Evolutionary conservation across 1,140 invertebrate genomes (phyloP).

Genomic region (Eumeta japonica): DNA sequence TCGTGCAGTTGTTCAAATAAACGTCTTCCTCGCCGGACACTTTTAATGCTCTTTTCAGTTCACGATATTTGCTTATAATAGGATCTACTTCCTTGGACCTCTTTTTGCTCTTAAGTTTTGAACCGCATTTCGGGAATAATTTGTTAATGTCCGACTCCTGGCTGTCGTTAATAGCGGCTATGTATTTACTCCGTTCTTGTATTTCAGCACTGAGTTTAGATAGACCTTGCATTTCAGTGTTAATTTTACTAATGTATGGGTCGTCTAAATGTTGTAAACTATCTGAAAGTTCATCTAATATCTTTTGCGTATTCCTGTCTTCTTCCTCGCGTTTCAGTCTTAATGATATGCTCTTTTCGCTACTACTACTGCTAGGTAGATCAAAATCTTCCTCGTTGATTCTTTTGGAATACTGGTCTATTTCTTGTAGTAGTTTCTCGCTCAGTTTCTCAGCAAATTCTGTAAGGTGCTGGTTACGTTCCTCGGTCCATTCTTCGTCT

Average conservation of each 20-base stretch:
- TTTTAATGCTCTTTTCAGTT: slow-evolving; percentile 48
- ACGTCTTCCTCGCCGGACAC: slow-evolving; percentile 50
- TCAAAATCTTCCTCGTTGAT: slow-evolving; percentile 57
- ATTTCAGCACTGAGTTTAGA: slow-evolving; percentile 61
- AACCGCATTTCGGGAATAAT: slow-evolving; percentile 48
- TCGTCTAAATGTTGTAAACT: slow-evolving; percentile 59
- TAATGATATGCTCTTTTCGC: slow-evolving; percentile 47
- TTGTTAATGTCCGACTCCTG: slow-evolving; percentile 47
- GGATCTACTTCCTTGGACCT: slow-evolving; percentile 49
- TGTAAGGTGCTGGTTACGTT: slow-evolving; percentile 67
- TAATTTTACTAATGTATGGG: slow-evolving; percentile 59
- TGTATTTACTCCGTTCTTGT: slow-evolving; percentile 46
- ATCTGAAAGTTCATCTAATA: slow-evolving; percentile 45
- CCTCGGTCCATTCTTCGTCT: slow-evolving; percentile 55
- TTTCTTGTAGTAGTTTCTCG: slow-evolving; percentile 72
- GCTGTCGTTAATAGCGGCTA: slow-evolving; percentile 43
- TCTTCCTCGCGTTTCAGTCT: slow-evolving; percentile 45
- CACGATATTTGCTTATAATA: slow-evolving; percentile 50
- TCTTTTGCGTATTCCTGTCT: slow-evolving; percentile 48
- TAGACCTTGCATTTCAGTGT: slow-evolving; percentile 58
- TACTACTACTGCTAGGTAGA: slow-evolving; percentile 48
- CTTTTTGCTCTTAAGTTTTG: slow-evolving; percentile 50
- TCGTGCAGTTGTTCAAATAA: slow-evolving; percentile 52
- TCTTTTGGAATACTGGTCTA: slow-evolving; percentile 66
- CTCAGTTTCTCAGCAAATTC: slow-evolving; percentile 76